Conservation (phyloP, 2,113 vertebrate genomes). For the Cairina moschata region DNA sequence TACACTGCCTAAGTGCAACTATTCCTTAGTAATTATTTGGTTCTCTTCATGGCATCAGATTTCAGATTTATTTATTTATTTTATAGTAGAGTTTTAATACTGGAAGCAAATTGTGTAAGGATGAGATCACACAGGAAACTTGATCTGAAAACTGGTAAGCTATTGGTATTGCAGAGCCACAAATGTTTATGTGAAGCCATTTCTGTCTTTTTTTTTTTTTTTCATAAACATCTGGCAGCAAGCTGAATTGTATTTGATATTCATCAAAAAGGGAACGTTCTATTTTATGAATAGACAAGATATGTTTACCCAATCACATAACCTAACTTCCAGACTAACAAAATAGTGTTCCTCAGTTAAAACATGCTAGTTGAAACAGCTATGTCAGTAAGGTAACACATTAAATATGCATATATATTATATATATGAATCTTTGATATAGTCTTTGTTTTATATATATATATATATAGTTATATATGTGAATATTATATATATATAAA, state of each 20-base stretch:
- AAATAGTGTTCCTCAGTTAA: neutral
- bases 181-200: neutral
- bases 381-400: neutral
- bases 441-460: too few relatives aligned
- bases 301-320: neutral
- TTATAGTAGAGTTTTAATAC: neutral
- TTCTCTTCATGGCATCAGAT: neutral
- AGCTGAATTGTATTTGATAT: neutral
- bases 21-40: neutral
- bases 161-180: neutral
- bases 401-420: neutral
- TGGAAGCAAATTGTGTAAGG: neutral
- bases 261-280: neutral
- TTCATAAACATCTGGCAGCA: neutral
- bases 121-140: neutral
- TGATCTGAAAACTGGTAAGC: neutral
- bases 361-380: neutral
- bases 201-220: neutral
- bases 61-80: neutral
- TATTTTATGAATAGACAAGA: neutral
- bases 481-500: too few relatives aligned
- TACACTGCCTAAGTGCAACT: neutral
- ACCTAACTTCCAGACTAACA: neutral
- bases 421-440: too few relatives aligned
- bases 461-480: too few relatives aligned